Evolutionary conservation across 2,113 vertebrate genomes (phyloP), one percentile per base, ranked within the genome.

Genomic region (Brachyhypopomus occidentalis): DNA sequence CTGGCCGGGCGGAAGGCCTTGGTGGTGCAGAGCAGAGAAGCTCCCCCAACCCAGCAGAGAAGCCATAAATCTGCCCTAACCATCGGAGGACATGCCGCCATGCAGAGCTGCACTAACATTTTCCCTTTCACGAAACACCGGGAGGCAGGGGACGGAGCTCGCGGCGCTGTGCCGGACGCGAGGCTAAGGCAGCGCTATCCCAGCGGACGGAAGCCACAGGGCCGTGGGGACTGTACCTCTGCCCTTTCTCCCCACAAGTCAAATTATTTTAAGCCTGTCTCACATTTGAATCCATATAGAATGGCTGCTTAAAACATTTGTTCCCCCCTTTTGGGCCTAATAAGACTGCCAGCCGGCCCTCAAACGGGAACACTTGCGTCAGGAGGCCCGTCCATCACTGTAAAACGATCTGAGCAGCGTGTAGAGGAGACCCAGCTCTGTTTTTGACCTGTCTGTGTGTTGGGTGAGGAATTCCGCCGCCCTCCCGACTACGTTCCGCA

Each of bases 311-410:
- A 86, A 85, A 90, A 88, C 85, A 89, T 89, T 89, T 91, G 88
- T 83, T 83, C 83, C 36, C 52, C 79, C 80, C 45, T 69, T 71
- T 78, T 80, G 85, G 86, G 83, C 56, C 78, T 78, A 87, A 88
- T 85, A 88, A 86, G 83, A 87, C 81, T 87, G 89, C 87, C 89
- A 85, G 87, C 84, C 73, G 45, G 72, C 87, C 88, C 81, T 83
- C 88, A 88, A 89, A 90, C 86, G 85, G 75, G 84, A 92, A 91
- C 90, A 92, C 89, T 92, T 92, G 89, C 81, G 84, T 86, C 55
- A 81, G 82, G 86, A 88, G 86, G 87, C 83, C 90, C 74, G 86
- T 90, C 85, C 60, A 79, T 86, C 76, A 77, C 52, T 88, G 91
- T 92, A 93, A 93, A 91, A 85, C 70, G 87, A 94, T 92, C 88